Percentiles rank a stretch among this genome's conserved stretches.
Conservation (phyloP, 2,888 invertebrate species). For the Yponomeuta sedellus region DNA sequence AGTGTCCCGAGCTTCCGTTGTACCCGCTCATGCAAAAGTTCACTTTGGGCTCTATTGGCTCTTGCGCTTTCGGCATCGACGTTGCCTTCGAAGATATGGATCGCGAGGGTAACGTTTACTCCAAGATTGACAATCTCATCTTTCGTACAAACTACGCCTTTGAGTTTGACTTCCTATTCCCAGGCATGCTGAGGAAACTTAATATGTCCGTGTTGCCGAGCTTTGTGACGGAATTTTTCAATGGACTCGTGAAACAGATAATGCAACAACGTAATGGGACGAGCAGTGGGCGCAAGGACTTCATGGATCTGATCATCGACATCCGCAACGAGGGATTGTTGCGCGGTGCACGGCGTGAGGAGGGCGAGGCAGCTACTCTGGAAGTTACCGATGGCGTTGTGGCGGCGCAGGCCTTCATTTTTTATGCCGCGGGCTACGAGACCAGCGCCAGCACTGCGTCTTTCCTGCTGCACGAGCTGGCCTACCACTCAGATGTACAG, state of each 20-base stretch:
- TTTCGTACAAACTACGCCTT: conserved; percentile 15
- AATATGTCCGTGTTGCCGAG: conserved; percentile 18
- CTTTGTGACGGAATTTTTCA: conserved; percentile 19
- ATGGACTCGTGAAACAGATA: conserved; percentile 18
- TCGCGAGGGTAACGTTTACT: conserved; percentile 13
- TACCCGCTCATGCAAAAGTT: conserved; percentile 18
- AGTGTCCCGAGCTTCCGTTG: conserved; percentile 14
- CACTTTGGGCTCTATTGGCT: conserved; percentile 20
- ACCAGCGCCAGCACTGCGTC: conserved; percentile 35
- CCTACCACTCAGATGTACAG: conserved; percentile 20
- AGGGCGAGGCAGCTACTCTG: conserved; percentile 15
- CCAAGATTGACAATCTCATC: conserved; percentile 17
- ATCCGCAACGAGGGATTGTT: conserved; percentile 18
- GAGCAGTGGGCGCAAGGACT: conserved; percentile 18
- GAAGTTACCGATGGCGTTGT: conserved; percentile 21
- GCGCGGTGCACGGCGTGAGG: conserved; percentile 15
- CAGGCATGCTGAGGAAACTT: conserved; percentile 19
- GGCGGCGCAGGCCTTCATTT: conserved; percentile 25
- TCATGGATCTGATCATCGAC: conserved; percentile 22
- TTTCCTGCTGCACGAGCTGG: conserved; percentile 31
- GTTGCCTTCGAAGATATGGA: conserved; percentile 17
- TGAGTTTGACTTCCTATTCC: conserved; percentile 17
- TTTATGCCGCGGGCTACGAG: conserved; percentile 35
- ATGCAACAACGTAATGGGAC: conserved; percentile 19
- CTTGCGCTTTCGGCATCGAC: conserved; percentile 22